A percentile compares a stretch with the other conserved stretches of the same genome.
phyloP scores from a whole-genome alignment of 1,140 invertebrate genomes.

The Sminthurides bifidus region DNA sequence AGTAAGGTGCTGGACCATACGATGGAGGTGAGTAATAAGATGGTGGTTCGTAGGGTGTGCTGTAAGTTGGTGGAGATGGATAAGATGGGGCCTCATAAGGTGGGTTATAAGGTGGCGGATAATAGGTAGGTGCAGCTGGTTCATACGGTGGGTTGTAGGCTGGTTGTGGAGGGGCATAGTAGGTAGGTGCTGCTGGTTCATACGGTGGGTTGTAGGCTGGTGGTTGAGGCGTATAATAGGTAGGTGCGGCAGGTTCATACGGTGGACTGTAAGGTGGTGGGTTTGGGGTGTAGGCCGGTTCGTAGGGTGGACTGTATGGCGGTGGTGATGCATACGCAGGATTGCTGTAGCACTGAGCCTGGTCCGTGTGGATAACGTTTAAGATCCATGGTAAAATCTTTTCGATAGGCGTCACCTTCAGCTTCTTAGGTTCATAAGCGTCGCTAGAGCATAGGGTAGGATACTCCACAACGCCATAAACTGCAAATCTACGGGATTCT shows the following conservation, averaged over 20 bases:
- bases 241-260: background rate
- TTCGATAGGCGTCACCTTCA: constrained; percentile 21
- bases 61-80: background rate
- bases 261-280: background rate
- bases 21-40: background rate
- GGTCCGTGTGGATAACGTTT: constrained; percentile 15
- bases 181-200: background rate
- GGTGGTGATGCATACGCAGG: background rate
- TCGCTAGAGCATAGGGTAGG: constrained; percentile 23
- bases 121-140: background rate
- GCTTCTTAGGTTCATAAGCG: constrained; percentile 13
- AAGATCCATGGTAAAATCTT: constrained; percentile 24
- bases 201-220: background rate
- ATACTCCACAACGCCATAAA: constrained; percentile 27
- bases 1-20: no score
- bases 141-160: background rate
- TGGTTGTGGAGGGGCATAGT: background rate
- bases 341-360: constrained; percentile 10
- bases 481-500: constrained; percentile 20
- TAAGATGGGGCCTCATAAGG: background rate
- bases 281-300: constrained; percentile 1
- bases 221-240: background rate
- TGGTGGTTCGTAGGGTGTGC: background rate
- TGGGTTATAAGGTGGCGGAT: background rate
- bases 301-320: background rate